Conservation (phyloP, 2,888 invertebrate species). For the Monopis laevigella region DNA sequence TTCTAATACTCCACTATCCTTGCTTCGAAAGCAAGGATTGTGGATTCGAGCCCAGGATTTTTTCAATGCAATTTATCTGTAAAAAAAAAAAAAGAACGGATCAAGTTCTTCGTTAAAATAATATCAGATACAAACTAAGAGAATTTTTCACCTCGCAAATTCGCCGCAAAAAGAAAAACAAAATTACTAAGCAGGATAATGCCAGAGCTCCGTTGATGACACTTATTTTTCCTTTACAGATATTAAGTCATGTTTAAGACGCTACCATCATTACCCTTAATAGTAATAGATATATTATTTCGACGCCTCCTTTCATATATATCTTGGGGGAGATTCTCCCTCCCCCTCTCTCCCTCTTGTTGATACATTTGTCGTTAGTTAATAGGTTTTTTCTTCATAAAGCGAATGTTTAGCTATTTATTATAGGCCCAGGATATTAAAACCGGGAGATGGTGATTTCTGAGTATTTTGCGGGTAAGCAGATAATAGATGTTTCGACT, state of each 20-base stretch:
- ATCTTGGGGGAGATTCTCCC: neutral
- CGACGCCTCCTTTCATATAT: conserved; percentile 32
- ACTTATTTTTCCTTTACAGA: conserved; percentile 63
- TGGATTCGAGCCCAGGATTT: too few relatives aligned
- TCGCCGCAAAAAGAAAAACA: conserved; percentile 21
- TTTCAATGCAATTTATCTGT: too few relatives aligned
- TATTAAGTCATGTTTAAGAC: conserved; percentile 69
- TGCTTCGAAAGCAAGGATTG: too few relatives aligned
- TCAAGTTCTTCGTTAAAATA: too few relatives aligned
- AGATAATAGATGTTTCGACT: conserved; percentile 39
- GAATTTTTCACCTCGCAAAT: conserved; percentile 6
- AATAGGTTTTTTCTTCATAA: conserved; percentile 66
- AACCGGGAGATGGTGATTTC: conserved; percentile 27
- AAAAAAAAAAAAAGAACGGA: too few relatives aligned
- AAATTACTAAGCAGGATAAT: conserved; percentile 22
- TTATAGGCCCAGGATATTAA: conserved; percentile 59
- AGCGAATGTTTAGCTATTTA: conserved; percentile 66
- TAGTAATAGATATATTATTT: conserved; percentile 69
- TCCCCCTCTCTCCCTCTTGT: conserved; percentile 15
- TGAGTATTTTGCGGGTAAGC: conserved; percentile 11
- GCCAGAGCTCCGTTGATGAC: conserved; percentile 38
- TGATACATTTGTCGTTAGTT: conserved; percentile 60
- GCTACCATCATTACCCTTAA: conserved; percentile 62
- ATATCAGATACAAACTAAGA: too few relatives aligned
- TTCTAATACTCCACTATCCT: too few relatives aligned